phyloP scores from a whole-genome alignment of 2,797 vertebrate genomes.

The Periparus ater region DNA sequence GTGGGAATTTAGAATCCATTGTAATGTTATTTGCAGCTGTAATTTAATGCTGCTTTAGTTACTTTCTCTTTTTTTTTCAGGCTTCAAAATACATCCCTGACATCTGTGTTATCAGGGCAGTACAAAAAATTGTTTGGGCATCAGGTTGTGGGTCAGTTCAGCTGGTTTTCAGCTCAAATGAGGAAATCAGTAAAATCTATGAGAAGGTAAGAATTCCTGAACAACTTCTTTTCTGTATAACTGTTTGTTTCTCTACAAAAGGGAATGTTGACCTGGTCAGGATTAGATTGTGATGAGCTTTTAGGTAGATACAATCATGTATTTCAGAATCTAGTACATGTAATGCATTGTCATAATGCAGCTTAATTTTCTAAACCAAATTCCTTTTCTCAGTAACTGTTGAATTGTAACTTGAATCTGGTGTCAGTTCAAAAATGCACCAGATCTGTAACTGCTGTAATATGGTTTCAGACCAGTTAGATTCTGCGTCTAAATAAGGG shows the following conservation, averaged over 20 bases:
- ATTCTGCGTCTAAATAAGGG: not conserved
- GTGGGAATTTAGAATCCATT: not conserved
- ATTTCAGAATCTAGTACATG: not conserved
- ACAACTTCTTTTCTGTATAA: not conserved
- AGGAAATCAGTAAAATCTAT: constrained; percentile 99
- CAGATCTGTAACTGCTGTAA: not conserved
- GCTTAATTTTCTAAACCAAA: not conserved
- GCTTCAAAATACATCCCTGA: constrained; percentile 98
- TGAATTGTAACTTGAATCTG: not conserved
- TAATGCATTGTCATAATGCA: not conserved
- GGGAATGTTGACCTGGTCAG: not conserved
- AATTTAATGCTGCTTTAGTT: constrained; percentile 6
- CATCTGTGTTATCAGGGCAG: constrained; percentile 96
- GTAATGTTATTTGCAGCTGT: not conserved
- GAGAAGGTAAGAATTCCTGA: constrained; percentile 87
- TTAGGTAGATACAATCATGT: not conserved
- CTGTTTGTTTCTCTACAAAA: not conserved
- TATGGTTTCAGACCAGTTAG: not conserved
- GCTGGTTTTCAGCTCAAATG: constrained; percentile 96
- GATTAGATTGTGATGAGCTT: not conserved
- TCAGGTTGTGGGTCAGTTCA: constrained; percentile 97
- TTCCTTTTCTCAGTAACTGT: not conserved
- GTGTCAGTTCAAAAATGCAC: not conserved
- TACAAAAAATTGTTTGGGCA: constrained; percentile 99
- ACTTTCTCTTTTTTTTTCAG: constrained; percentile 76